Conservation (phyloP, 2,797 vertebrate genomes). For the Cynopterus sphinx region DNA sequence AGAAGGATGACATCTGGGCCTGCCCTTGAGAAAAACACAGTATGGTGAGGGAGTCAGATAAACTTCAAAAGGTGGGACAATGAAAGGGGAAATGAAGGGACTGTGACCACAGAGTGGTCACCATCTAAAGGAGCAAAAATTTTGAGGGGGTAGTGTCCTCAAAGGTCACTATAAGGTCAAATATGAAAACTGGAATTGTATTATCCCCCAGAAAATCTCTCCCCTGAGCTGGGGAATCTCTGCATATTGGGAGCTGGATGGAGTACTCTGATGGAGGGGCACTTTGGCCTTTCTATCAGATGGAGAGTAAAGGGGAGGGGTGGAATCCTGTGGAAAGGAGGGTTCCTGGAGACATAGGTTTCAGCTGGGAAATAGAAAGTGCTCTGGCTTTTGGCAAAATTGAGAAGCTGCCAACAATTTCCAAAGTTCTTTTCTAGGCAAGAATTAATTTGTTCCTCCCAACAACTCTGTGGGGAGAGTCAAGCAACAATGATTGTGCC, state of each 20-base stretch:
- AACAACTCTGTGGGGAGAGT: not conserved
- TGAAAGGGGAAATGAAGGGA: not conserved
- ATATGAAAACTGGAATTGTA: constrained; percentile 2
- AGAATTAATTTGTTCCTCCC: constrained; percentile 37
- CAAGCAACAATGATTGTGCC: not conserved
- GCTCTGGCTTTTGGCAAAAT: constrained; percentile 14
- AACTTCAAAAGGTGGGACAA: not conserved
- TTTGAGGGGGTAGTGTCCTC: not conserved
- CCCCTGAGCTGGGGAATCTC: not conserved
- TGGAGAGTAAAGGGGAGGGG: not conserved
- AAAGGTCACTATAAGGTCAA: not conserved
- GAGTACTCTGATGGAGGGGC: not conserved
- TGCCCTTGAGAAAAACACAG: constrained; percentile 11
- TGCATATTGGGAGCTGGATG: not conserved
- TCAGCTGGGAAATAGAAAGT: not conserved
- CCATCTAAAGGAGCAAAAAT: not conserved
- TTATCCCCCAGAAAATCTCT: not conserved
- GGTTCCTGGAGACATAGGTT: not conserved
- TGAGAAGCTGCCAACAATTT: constrained; percentile 36
- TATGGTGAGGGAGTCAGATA: not conserved
- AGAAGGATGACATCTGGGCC: not conserved
- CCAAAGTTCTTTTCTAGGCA: not conserved
- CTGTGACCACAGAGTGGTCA: not conserved
- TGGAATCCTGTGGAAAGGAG: not conserved
- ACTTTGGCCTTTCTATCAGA: constrained; percentile 37